phyloP scores from a whole-genome alignment of 2,888 invertebrate species.

The Meiosimyza decipiens region DNA sequence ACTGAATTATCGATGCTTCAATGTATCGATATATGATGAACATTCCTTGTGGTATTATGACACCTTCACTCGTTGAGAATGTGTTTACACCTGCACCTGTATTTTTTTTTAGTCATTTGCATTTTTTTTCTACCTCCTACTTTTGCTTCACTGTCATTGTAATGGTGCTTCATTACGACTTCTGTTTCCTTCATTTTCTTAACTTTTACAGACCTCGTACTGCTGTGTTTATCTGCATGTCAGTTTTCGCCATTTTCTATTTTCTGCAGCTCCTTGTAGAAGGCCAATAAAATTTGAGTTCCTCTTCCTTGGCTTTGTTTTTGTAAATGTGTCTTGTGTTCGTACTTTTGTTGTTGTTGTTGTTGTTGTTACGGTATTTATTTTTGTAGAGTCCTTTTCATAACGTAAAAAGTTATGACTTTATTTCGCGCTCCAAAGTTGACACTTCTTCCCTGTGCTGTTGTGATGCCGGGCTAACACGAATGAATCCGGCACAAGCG shows the following conservation, averaged over 20 bases:
- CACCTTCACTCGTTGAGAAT: too few relatives aligned
- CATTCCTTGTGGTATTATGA: too few relatives aligned
- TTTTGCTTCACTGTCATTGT: constrained; percentile 8
- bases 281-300: constrained; percentile 9
- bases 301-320: constrained; percentile 6
- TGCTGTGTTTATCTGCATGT: too few relatives aligned
- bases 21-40: too few relatives aligned
- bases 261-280: neutral
- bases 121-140: neutral
- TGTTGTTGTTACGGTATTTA: too few relatives aligned
- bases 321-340: neutral
- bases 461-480: neutral
- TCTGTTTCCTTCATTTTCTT: constrained; percentile 1
- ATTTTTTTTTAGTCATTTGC: neutral
- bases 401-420: constrained; percentile 28
- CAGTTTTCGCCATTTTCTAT: neutral
- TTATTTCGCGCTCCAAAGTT: constrained; percentile 24
- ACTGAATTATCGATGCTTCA: too few relatives aligned
- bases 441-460: constrained; percentile 17
- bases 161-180: constrained; percentile 31
- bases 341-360: too few relatives aligned
- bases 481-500: constrained; percentile 2
- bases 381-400: neutral
- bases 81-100: too few relatives aligned
- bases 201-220: too few relatives aligned